Conservation (phyloP, 2,888 invertebrate species). For the Diarsia mendica region DNA sequence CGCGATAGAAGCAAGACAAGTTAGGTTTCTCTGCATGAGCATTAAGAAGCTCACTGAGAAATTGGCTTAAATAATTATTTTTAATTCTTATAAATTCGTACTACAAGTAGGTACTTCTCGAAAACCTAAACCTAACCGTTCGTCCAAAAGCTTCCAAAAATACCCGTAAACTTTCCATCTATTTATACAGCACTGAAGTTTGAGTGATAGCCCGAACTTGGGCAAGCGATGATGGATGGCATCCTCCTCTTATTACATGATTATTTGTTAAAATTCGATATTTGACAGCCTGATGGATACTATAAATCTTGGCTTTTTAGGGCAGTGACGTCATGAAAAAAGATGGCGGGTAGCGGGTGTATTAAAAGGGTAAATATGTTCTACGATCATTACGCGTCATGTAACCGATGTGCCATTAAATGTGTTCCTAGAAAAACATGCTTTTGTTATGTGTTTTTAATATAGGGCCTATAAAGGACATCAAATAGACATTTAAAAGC, state of each 20-base stretch:
- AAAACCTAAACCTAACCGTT: background rate
- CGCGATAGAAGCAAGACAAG: too few relatives aligned
- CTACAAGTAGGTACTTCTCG: too few relatives aligned
- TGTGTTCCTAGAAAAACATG: background rate
- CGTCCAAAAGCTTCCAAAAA: slow-evolving; percentile 1
- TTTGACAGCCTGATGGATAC: slow-evolving; percentile 58
- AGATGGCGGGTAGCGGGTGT: slow-evolving; percentile 25
- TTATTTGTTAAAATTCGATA: slow-evolving; percentile 65
- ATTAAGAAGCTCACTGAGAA: background rate
- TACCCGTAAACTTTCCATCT: background rate
- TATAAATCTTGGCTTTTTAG: slow-evolving; percentile 56
- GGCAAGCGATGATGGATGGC: slow-evolving; percentile 52
- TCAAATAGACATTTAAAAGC: background rate
- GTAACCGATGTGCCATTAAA: slow-evolving; percentile 6
- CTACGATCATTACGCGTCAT: slow-evolving; percentile 30
- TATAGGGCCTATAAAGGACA: background rate
- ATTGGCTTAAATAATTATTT: background rate
- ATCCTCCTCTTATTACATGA: slow-evolving; percentile 45
- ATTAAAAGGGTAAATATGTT: slow-evolving; percentile 39
- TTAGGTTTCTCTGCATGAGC: too few relatives aligned
- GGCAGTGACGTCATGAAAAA: slow-evolving; percentile 42
- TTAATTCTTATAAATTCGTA: background rate
- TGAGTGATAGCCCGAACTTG: slow-evolving; percentile 54
- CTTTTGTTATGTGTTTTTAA: background rate
- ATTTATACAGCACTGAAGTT: slow-evolving; percentile 42